phyloP scores from a whole-genome alignment of 2,888 invertebrate genomes.

The Cotesia congregata region DNA sequence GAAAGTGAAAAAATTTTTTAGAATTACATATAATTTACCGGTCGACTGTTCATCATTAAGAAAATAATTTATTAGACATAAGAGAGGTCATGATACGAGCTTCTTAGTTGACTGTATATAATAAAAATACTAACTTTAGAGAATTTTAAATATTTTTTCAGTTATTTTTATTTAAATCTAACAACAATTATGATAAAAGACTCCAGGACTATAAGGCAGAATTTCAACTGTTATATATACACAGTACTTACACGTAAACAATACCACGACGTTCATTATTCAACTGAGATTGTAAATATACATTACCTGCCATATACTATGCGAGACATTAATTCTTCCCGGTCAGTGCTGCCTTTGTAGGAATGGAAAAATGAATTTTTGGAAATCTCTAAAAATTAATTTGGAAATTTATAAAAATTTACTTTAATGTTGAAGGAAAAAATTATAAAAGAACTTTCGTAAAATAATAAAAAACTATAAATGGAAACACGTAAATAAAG shows the following conservation, averaged over 20 bases:
- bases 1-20: slow-evolving; percentile 10
- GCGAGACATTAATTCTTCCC: too few species aligned
- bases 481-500: too few species aligned
- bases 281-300: background rate
- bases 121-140: background rate
- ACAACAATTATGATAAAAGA: background rate
- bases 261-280: background rate
- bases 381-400: too few species aligned
- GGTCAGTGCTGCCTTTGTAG: too few species aligned
- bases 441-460: too few species aligned
- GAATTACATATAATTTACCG: slow-evolving; percentile 12
- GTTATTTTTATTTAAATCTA: background rate
- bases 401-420: too few species aligned
- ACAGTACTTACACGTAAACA: background rate
- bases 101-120: background rate
- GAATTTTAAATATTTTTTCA: background rate
- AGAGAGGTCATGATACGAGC: background rate
- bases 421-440: too few species aligned
- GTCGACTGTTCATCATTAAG: slow-evolving; percentile 30
- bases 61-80: slow-evolving; percentile 5
- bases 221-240: background rate
- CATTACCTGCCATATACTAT: background rate
- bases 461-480: too few species aligned
- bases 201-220: background rate
- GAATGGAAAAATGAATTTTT: too few species aligned